A percentile compares a stretch with the other conserved stretches of the same genome.
Conservation (phyloP, 2,797 vertebrate species). For the Anguilla anguilla region DNA sequence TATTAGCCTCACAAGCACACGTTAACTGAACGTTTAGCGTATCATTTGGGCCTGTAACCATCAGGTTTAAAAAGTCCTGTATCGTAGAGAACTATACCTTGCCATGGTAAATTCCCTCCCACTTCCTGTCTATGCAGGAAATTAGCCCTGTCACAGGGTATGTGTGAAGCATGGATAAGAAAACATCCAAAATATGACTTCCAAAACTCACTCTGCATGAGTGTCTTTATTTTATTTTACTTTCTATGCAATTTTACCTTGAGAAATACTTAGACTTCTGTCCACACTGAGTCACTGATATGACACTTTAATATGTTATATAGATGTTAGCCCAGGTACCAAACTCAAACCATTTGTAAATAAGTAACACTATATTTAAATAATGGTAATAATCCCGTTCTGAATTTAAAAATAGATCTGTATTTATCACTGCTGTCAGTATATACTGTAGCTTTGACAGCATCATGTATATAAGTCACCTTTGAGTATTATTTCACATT, state of each 20-base stretch:
- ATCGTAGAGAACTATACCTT: slow-evolving; percentile 7
- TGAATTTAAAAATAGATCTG: slow-evolving; percentile 74
- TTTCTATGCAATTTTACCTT: slow-evolving; percentile 78
- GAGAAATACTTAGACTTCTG: slow-evolving; percentile 63
- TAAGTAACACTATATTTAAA: slow-evolving; percentile 87
- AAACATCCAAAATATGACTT: slow-evolving; percentile 32
- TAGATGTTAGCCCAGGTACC: slow-evolving; percentile 69
- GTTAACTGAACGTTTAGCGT: neutral
- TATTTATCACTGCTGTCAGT: slow-evolving; percentile 88
- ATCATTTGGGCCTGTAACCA: neutral
- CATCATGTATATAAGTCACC: slow-evolving; percentile 93
- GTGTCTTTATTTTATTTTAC: slow-evolving; percentile 61
- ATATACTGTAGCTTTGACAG: slow-evolving; percentile 86
- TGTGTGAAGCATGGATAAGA: neutral
- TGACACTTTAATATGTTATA: slow-evolving; percentile 65
- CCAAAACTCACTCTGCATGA: slow-evolving; percentile 28
- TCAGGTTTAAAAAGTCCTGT: slow-evolving; percentile 27
- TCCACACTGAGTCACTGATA: slow-evolving; percentile 61
- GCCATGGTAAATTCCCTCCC: neutral
- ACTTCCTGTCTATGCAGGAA: neutral
- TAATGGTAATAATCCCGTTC: slow-evolving; percentile 72
- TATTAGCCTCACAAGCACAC: slow-evolving; percentile 20
- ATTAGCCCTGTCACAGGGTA: slow-evolving; percentile 15
- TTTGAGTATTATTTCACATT: slow-evolving; percentile 99
- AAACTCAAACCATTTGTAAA: slow-evolving; percentile 84